These are phyloP conservation scores for Polymixis flavicincta DNA, from an alignment of 2,888 invertebrate genomes.

Conservation along the genomic window DNA sequence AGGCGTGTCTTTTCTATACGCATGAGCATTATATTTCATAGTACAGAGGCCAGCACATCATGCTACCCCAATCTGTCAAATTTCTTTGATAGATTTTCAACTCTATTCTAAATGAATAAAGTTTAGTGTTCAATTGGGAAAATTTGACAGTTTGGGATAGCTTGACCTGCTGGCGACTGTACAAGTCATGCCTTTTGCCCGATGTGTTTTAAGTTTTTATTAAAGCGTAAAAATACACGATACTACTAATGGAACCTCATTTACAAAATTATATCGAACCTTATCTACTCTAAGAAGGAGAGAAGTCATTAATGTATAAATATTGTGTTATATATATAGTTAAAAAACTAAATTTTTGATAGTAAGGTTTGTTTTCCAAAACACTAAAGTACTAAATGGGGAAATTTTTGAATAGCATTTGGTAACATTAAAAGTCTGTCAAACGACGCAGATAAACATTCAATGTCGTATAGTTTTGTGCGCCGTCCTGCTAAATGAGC, in stretches of 20 bases:
- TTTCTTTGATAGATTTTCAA: too few species aligned
- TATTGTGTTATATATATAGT: background rate
- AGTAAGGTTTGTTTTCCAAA: background rate
- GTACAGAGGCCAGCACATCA: too few species aligned
- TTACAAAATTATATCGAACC: slow-evolving; percentile 3
- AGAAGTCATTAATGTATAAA: background rate
- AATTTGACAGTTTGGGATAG: too few species aligned
- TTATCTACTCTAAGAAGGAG: background rate
- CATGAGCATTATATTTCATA: background rate
- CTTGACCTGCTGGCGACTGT: too few species aligned
- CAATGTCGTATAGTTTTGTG: slow-evolving; percentile 18
- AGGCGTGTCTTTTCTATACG: background rate
- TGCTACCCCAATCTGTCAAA: too few species aligned
- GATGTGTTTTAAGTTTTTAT: background rate
- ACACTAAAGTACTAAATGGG: background rate
- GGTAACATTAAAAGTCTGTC: slow-evolving; percentile 55
- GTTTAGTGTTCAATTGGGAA: too few species aligned
- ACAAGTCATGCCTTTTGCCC: background rate
- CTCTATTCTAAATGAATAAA: too few species aligned
- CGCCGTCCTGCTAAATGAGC: background rate
- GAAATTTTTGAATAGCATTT: background rate
- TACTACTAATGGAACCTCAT: slow-evolving; percentile 15
- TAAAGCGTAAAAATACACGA: background rate
- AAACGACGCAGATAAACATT: slow-evolving; percentile 51
- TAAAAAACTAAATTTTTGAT: background rate